Evolutionary conservation across 2,113 vertebrate genomes (phyloP), one percentile per base, ranked within the genome.

Genomic region (Fregata magnificens): DNA sequence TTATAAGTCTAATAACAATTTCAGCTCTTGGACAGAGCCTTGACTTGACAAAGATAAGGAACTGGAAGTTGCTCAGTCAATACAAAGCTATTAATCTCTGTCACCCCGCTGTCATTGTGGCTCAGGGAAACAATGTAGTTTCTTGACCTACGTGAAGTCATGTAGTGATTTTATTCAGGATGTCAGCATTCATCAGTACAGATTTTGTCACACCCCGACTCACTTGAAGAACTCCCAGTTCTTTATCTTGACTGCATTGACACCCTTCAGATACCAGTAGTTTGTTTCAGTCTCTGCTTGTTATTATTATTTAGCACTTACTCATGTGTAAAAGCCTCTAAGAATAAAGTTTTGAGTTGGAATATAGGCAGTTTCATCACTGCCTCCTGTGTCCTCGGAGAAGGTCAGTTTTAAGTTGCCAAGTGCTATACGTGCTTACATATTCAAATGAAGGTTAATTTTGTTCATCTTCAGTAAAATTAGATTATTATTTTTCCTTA

Each of bases 71-170:
- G 98, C 99, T 99, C 99, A 98, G 99, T 99, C 99, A 99, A 99
- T 99, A 99, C 98, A 96, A 98, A 98, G 99, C 99, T 99, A 99
- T 99, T 99, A 99, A 99, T 99, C 99, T 99, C 98, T 99, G 99
- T 99, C 99, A 99, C 99, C 99, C 98, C 20, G 97, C 99, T 98
- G 98, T 99, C 99, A 98, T 97, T 95, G 93, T 82, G 47, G 96
- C 98, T 98, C 98, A 98, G 98, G 98, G 97, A 98, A 98, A 98
- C 98, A 99, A 98, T 98, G 97, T 98, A 94, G 96, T 98, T 98
- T 98, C 98, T 97, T 99, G 98, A 99, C 98, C 99, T 98, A 96
- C 95, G 98, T 95, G 85, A 98, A 98, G 98, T 97, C 94, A 93
- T 89, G 97, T 97, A 97, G 98, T 97, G 98, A 99, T 98, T 99